Evolutionary conservation across 1,140 invertebrate species (phyloP), one percentile per base, ranked within the genome.

Genomic region (Procambarus virginalis): DNA sequence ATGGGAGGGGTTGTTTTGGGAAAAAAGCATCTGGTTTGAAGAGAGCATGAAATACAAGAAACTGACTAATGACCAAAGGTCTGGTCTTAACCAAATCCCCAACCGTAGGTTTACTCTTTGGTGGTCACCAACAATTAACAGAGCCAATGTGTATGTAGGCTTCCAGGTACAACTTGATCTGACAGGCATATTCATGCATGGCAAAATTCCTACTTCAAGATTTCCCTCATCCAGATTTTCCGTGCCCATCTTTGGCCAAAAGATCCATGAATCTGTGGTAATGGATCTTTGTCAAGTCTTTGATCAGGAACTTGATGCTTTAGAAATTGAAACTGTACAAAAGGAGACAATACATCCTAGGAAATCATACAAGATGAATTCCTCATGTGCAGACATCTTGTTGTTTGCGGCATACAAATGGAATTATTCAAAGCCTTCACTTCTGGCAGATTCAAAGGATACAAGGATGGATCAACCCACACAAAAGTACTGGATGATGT

Each of bases 21-120:
- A 99, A 99, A 94, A 99, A 99, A 94, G 99, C 99, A 0, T 99
- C 98, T 91, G 99, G 99, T 99, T 99, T 94, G 99, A 99, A 95
- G 99, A 99, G 94, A 99, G 98, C 0, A 99, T 99, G 99, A 99
- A 99, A 94, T 99, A 99, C 94, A 99, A 99, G 94, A 99, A 99
- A 94, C 94, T 99, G 91, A 99, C 99, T 2, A 99, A 99, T 94
- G 99, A 99, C 3, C 99, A 99, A 94, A 95, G 99, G 89, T 99
- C 99, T 79, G 99, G 99, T 97, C 96, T 99, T 93, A 99, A 99
- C 95, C 99, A 99, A 94, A 99, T 99, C 94, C 99, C 99, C 0
- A 99, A 99, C 95, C 97, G 99, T 95, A 96, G 99, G 87, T 99
- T 99, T 93, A 99, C 99, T 0, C 94, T 99, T 0, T 99, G 99